These are phyloP conservation scores for Ophiodon elongatus DNA, from an alignment of 2,113 vertebrate species.

Conservation along the genomic window DNA sequence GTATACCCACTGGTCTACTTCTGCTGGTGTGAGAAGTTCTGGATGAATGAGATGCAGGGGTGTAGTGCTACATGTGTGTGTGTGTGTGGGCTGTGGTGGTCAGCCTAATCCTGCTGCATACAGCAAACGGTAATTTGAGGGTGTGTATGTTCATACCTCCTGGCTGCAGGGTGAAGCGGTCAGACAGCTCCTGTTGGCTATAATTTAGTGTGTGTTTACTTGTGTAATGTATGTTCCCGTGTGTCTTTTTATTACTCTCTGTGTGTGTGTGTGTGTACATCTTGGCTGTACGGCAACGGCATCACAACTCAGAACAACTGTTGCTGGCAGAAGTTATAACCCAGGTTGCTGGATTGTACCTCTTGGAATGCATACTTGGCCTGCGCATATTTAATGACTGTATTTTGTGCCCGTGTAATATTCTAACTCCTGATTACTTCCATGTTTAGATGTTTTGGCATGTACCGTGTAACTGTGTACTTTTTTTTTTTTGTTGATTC, in stretches of 20 bases:
- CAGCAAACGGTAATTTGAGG: conserved; percentile 79
- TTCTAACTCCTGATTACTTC: conserved; percentile 55
- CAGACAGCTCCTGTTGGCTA: conserved; percentile 74
- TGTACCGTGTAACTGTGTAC: not conserved
- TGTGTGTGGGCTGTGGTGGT: conserved; percentile 59
- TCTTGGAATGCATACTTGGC: conserved; percentile 45
- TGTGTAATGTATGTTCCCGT: conserved; percentile 16
- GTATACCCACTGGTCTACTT: conserved; percentile 72
- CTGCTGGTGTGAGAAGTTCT: conserved; percentile 72
- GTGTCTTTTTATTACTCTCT: conserved; percentile 1
- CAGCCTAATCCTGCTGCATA: conserved; percentile 69
- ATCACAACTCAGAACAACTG: conserved; percentile 48
- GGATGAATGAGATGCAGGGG: conserved; percentile 61
- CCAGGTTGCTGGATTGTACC: conserved; percentile 48
- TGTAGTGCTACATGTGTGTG: conserved; percentile 21
- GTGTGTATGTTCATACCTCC: conserved; percentile 79
- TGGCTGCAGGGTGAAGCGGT: conserved; percentile 73
- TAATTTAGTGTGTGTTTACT: conserved; percentile 68
- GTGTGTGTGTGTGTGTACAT: conserved; percentile 36
- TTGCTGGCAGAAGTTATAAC: conserved; percentile 38
- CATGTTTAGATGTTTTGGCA: conserved; percentile 51
- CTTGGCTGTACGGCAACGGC: conserved; percentile 7
- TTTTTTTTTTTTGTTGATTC: conserved; percentile 7
- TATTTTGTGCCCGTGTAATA: conserved; percentile 45
- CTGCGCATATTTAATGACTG: conserved; percentile 43